Evolutionary conservation across 2,888 invertebrate genomes (phyloP).

Genomic region (Meliscaeva auricollis): DNA sequence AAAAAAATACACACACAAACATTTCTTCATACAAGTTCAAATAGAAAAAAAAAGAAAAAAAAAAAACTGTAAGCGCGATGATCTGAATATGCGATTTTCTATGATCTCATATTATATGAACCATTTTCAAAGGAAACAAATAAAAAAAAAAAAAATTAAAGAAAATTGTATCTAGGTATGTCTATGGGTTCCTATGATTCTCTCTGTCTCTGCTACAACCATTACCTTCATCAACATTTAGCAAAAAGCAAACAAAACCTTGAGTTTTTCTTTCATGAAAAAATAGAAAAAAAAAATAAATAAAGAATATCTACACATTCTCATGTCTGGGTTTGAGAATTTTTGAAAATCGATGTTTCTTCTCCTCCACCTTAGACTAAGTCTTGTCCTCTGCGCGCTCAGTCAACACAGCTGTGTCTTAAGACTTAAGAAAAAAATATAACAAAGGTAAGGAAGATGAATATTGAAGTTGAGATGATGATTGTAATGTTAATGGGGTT

Average conservation of each 20-base stretch:
- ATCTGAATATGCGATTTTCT: conserved; percentile 72
- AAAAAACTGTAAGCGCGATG: conserved; percentile 51
- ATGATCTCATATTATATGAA: conserved; percentile 56
- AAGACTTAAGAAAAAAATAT: conserved; percentile 35
- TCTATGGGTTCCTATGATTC: neutral
- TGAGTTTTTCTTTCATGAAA: neutral
- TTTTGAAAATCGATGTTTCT: conserved; percentile 47
- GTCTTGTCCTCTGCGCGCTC: neutral
- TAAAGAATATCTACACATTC: conserved; percentile 10
- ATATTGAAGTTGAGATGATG: conserved; percentile 61
- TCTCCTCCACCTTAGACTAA: conserved; percentile 19
- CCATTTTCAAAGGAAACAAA: conserved; percentile 8
- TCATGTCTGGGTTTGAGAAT: conserved; percentile 19
- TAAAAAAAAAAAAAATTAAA: neutral
- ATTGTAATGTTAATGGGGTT: conserved; percentile 42
- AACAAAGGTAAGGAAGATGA: conserved; percentile 49
- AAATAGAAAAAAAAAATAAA: neutral
- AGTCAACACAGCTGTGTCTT: conserved; percentile 17
- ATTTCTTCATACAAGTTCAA: too few relatives aligned
- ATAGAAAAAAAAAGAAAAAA: conserved; percentile 9
- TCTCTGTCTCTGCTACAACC: neutral
- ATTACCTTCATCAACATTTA: conserved; percentile 53
- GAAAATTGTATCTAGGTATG: neutral
- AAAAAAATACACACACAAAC: conserved; percentile 8
- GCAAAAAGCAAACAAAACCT: conserved; percentile 47